Evolutionary conservation across 2,797 vertebrate genomes (phyloP).

Genomic region (Chromobotia macracanthus): DNA sequence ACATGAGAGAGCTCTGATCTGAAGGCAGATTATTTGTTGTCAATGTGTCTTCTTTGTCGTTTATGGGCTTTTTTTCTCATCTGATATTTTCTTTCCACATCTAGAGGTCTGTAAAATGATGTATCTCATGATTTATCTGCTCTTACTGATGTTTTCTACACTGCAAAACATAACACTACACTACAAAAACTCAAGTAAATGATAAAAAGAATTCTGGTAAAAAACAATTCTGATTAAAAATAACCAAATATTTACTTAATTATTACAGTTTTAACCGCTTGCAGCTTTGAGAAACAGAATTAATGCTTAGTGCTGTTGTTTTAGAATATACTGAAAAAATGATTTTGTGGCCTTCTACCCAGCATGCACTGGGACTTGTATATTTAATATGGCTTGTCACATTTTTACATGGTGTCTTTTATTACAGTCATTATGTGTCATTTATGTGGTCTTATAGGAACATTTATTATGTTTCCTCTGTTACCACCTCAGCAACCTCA

Average conservation of each 20-base stretch:
- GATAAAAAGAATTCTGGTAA: no score
- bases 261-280: no score
- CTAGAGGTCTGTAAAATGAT: not conserved
- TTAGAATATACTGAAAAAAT: no score
- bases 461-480: not conserved
- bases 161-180: not conserved
- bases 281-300: no score
- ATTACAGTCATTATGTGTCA: not conserved
- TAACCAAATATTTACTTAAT: not conserved
- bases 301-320: no score
- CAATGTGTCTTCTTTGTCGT: not conserved
- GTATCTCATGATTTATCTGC: not conserved
- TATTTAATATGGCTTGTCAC: not conserved
- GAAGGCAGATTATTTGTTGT: constrained; percentile 32
- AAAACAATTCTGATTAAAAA: not conserved
- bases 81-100: not conserved
- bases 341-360: not conserved
- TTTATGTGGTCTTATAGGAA: not conserved
- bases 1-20: constrained; percentile 50
- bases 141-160: not conserved
- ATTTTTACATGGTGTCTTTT: not conserved
- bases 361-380: not conserved
- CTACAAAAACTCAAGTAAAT: no score
- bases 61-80: not conserved
- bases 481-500: not conserved